phyloP scores from a whole-genome alignment of 2,888 invertebrate species.

The Alentia gelatinosa region DNA sequence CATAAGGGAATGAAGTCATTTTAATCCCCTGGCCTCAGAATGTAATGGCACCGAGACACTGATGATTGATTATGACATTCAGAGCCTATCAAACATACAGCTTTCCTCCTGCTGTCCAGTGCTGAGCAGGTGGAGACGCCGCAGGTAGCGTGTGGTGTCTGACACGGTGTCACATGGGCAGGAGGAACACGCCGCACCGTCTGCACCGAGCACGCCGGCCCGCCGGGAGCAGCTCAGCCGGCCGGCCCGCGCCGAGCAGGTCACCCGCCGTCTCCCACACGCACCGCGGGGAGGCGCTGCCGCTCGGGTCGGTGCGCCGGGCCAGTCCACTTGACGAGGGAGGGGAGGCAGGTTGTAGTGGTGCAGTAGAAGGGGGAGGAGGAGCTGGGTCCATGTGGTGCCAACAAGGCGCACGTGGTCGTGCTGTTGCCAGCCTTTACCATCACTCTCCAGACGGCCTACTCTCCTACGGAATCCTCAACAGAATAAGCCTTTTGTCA shows the following conservation, averaged over 20 bases:
- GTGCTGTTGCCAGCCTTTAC: not conserved
- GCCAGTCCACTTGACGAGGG: constrained; percentile 18
- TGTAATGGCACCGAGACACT: too few species aligned
- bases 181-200: too few species aligned
- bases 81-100: too few species aligned
- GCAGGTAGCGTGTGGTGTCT: too few species aligned
- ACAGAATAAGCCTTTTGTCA: not conserved
- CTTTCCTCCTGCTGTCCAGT: too few species aligned
- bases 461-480: not conserved
- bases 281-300: constrained; percentile 24
- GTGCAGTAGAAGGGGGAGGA: not conserved
- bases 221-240: not conserved
- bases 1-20: too few species aligned
- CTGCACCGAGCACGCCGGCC: not conserved
- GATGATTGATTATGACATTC: too few species aligned
- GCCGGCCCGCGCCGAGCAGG: not conserved
- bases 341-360: not conserved
- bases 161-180: too few species aligned
- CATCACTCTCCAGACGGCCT: not conserved
- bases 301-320: not conserved
- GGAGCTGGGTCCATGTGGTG: not conserved
- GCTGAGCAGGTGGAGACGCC: too few species aligned
- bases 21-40: too few species aligned
- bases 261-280: not conserved
- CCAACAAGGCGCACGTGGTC: constrained; percentile 36